Conservation (phyloP, 2,113 vertebrate species). For the Lepus europaeus region DNA sequence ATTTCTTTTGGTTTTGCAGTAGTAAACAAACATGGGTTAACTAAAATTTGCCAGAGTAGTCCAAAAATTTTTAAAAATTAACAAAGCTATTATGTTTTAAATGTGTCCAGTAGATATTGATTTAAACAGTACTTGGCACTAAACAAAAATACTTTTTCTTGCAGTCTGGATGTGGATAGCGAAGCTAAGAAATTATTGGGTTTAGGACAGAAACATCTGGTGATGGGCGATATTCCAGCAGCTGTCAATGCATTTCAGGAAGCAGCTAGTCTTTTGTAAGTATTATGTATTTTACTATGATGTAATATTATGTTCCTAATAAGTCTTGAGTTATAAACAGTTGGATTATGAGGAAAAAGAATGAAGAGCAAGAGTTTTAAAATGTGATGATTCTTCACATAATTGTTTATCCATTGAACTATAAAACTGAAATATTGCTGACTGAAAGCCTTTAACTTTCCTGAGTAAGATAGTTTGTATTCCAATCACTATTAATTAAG, state of each 20-base stretch:
- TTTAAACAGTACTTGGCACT: conserved; percentile 52
- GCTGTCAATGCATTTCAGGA: conserved; percentile 97
- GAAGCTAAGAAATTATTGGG: conserved; percentile 97
- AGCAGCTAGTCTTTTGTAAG: conserved; percentile 96
- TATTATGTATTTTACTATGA: conserved; percentile 70
- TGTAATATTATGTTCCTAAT: conserved; percentile 28
- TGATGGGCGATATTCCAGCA: conserved; percentile 96
- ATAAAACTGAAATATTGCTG: neutral
- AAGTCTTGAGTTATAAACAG: neutral
- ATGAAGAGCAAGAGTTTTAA: neutral
- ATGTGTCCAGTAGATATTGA: neutral
- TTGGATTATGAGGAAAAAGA: neutral
- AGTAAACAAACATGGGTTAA: neutral
- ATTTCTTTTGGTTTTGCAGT: conserved; percentile 16
- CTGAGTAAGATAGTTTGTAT: conserved; percentile 7
- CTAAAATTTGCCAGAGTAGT: neutral
- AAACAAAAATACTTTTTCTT: conserved; percentile 64
- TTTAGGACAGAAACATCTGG: conserved; percentile 96
- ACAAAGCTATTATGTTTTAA: neutral
- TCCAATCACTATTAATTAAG: neutral
- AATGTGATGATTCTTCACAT: conserved; percentile 10
- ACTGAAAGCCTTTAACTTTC: conserved; percentile 13
- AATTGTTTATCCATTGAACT: neutral
- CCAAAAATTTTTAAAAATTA: neutral
- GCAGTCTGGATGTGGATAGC: conserved; percentile 91